Conservation (phyloP, 2,888 invertebrate species). For the Diplazon laetatorius region DNA sequence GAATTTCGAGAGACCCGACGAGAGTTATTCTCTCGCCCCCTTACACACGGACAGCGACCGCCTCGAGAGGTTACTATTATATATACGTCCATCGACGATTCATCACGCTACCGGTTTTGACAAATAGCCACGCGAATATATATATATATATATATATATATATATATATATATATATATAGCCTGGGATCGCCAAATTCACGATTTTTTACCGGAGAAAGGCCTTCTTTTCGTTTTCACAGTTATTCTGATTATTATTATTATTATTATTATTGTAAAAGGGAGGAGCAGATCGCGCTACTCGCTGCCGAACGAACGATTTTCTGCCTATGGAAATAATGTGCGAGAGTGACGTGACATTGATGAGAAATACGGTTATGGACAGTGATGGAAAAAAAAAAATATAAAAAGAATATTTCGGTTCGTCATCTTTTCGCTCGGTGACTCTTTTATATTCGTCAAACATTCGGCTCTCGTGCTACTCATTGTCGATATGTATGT, state of each 20-base stretch:
- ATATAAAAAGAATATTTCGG: constrained; percentile 25
- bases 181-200: constrained; percentile 1
- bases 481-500: constrained; percentile 6
- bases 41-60: constrained; percentile 32
- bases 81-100: constrained; percentile 65
- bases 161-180: constrained; percentile 7
- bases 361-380: constrained; percentile 27
- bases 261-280: background rate
- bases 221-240: background rate
- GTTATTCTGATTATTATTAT: background rate
- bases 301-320: background rate
- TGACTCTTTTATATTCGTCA: constrained; percentile 33
- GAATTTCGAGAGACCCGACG: constrained; percentile 11
- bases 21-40: constrained; percentile 49
- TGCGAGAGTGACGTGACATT: constrained; percentile 7
- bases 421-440: constrained; percentile 36
- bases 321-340: background rate
- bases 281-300: background rate
- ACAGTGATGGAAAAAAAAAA: background rate
- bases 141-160: constrained; percentile 12
- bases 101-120: constrained; percentile 61
- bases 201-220: constrained; percentile 2
- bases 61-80: constrained; percentile 61
- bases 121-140: constrained; percentile 55
- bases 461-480: background rate